These are phyloP conservation scores for Netelia melanura DNA, from an alignment of 2,888 invertebrate species.

Conservation along the genomic window DNA sequence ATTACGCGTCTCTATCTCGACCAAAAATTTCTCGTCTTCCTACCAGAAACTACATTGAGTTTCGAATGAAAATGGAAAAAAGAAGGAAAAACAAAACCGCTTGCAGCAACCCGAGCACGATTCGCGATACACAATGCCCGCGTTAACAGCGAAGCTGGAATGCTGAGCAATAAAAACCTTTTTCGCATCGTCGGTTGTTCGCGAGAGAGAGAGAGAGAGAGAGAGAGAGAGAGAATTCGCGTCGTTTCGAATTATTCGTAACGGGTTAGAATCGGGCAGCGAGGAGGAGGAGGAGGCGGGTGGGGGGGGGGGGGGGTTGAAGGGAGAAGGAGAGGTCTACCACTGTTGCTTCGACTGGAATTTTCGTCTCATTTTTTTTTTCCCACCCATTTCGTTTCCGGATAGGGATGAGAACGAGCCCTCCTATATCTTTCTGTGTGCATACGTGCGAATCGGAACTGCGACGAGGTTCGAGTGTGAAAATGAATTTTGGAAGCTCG, in stretches of 20 bases:
- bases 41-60: neutral
- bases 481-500: conserved; percentile 58
- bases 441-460: conserved; percentile 4
- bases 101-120: conserved; percentile 27
- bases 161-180: conserved; percentile 63
- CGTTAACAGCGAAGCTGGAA: conserved; percentile 22
- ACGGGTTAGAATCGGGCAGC: conserved; percentile 37
- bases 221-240: neutral
- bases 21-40: neutral
- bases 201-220: neutral
- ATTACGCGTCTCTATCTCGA: no score
- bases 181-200: conserved; percentile 51
- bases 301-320: conserved; percentile 4
- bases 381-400: conserved; percentile 1
- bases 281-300: neutral
- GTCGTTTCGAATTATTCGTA: conserved; percentile 61
- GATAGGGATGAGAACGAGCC: conserved; percentile 11
- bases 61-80: neutral
- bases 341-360: conserved; percentile 23
- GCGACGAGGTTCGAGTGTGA: conserved; percentile 45
- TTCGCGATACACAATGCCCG: conserved; percentile 1
- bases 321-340: no score
- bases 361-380: conserved; percentile 15
- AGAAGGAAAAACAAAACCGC: neutral
- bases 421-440: conserved; percentile 1